Evolutionary conservation across 2,797 vertebrate genomes (phyloP), one percentile per base, ranked within the genome.

Genomic region (Phataginus tricuspis): DNA sequence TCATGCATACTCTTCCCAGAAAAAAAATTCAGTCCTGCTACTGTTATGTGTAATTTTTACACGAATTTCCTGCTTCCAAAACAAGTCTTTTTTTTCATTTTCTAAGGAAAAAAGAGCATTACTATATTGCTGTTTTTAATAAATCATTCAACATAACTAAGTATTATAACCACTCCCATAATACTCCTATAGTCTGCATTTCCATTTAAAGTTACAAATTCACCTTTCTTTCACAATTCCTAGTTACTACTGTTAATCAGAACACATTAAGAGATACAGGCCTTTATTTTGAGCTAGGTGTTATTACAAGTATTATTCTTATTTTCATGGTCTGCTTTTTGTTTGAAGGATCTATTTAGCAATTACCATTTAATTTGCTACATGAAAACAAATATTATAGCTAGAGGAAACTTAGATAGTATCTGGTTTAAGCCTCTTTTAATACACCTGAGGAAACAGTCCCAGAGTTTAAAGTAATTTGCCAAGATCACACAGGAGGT

Each of bases 41-140:
- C 55, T 66, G 14, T 94, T 91, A 85, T 29, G 8, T 34, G 37
- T 79, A 69, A 80, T 79, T 31, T 69, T 59, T 16, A 7, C 51
- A 23, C 87, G 53, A 89, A 79, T 18, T 93, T 84, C 78, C 34
- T 90, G 9, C 78, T 92, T 95, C 57, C 77, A 83, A 97, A 96
- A 64, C 83, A 90, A 94, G 90, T 82, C n/a, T 88, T 94, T 91
- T 78, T 25, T 95, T 77, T 0, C 29, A 49, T 34, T 63, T 96
- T 86, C 61, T 77, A 19, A 61, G 57, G 12, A n/a, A 21, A 59
- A 59, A 86, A 53, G 66, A 86, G 31, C 39, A 63, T 64, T 85
- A 63, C 19, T 84, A 51, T 55, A 49, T 93, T 14, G 29, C 72
- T 66, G 8, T 71, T 18, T 18, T 90, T 90, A 34, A 64, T 75